phyloP scores from a whole-genome alignment of 2,888 invertebrate species.

The Alentia gelatinosa region DNA sequence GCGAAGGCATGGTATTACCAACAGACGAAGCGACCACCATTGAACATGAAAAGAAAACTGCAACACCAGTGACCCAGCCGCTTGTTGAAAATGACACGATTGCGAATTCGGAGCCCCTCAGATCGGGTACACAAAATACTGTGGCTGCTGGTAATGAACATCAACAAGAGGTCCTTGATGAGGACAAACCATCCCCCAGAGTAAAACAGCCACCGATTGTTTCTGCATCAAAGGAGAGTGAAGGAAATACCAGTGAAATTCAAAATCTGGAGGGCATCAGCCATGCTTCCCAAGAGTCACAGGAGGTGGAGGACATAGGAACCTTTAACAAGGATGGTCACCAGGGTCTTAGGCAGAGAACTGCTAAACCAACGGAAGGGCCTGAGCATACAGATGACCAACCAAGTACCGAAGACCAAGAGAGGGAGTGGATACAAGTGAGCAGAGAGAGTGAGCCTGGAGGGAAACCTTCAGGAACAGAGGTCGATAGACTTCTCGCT shows the following conservation, averaged over 20 bases:
- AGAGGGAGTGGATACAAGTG: not conserved
- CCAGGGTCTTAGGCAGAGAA: not conserved
- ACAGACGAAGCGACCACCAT: no score
- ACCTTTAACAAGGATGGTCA: not conserved
- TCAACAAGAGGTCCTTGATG: not conserved
- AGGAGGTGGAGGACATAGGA: not conserved
- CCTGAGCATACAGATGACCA: not conserved
- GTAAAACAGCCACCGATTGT: not conserved
- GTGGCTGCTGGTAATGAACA: no score
- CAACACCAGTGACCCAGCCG: no score
- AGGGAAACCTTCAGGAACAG: no score
- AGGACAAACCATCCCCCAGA: not conserved
- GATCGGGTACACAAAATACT: no score
- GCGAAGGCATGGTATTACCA: no score
- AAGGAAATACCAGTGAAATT: not conserved
- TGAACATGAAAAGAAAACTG: no score
- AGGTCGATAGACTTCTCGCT: no score
- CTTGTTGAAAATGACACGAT: no score
- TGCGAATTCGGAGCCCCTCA: no score
- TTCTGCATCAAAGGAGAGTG: not conserved
- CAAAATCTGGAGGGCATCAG: not conserved
- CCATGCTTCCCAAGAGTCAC: not conserved
- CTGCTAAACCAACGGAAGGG: not conserved
- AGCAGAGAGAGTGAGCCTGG: not conserved
- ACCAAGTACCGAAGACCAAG: not conserved